phyloP scores from a whole-genome alignment of 2,113 vertebrate species.

The Eolophus roseicapilla region DNA sequence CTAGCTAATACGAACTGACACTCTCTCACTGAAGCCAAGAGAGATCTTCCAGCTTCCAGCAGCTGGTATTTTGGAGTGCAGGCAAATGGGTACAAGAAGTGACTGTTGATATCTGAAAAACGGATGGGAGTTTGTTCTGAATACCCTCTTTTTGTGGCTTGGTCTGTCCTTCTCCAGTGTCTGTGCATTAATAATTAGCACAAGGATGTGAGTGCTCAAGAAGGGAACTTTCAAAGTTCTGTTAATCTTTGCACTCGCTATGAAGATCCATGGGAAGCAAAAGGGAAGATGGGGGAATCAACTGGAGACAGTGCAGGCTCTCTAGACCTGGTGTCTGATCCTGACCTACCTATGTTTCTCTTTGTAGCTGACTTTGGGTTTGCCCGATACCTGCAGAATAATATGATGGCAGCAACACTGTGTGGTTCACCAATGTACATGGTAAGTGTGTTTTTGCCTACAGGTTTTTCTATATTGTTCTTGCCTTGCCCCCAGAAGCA shows the following conservation, averaged over 20 bases:
- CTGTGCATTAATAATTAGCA: neutral
- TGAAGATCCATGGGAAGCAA: neutral
- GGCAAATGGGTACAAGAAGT: neutral
- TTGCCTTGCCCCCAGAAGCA: neutral
- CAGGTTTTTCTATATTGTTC: neutral
- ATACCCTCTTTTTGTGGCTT: neutral
- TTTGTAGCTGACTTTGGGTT: constrained; percentile 93
- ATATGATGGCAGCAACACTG: constrained; percentile 93
- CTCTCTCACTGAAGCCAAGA: neutral
- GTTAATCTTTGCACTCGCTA: neutral
- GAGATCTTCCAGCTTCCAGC: neutral
- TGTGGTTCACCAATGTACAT: constrained; percentile 99
- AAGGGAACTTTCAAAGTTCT: neutral
- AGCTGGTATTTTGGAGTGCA: neutral
- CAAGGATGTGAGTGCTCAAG: neutral
- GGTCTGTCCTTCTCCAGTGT: neutral
- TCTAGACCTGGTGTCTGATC: neutral
- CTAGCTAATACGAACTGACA: neutral
- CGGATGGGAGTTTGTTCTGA: neutral
- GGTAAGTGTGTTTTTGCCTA: constrained; percentile 74
- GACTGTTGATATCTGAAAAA: neutral
- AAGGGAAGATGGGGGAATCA: neutral
- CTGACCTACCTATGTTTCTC: neutral
- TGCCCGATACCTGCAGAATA: constrained; percentile 92
- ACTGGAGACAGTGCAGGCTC: neutral